These are phyloP conservation scores for Isaurus tuberculatus DNA, from an alignment of 92 coral and sea anemone species.

Conservation along the genomic window DNA sequence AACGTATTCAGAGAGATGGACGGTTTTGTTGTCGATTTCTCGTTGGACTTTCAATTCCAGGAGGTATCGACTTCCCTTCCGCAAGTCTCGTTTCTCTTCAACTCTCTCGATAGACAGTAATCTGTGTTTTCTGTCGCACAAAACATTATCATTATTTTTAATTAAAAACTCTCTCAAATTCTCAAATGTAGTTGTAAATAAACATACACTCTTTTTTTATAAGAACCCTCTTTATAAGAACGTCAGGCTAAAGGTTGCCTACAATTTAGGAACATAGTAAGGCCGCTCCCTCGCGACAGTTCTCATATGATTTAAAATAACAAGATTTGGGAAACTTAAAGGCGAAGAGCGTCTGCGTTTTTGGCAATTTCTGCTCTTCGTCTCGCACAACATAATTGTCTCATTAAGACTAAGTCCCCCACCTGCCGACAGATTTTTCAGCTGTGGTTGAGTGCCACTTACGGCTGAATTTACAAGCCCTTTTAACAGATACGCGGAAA, in stretches of 20 bases:
- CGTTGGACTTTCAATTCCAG: constrained; percentile 50
- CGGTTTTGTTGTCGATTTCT: constrained; percentile 24
- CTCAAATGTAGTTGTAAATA: too few species aligned
- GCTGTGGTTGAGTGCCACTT: constrained; percentile 3
- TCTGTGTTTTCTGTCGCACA: constrained; percentile 36
- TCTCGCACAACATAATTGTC: too few species aligned
- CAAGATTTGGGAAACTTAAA: background rate
- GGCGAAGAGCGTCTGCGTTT: background rate
- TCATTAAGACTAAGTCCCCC: background rate
- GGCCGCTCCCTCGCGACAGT: background rate
- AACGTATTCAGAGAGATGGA: constrained; percentile 58
- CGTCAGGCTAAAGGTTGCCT: too few species aligned
- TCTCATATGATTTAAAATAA: background rate
- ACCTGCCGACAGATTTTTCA: constrained; percentile 1
- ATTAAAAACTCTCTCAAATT: too few species aligned
- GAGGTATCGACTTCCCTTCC: constrained; percentile 43
- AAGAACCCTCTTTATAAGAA: too few species aligned
- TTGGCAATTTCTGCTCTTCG: background rate
- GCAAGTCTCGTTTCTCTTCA: constrained; percentile 41
- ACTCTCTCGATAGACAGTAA: constrained; percentile 37
- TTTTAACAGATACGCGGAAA: background rate
- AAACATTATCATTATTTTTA: too few species aligned
- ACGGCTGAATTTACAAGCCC: background rate
- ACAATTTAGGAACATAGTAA: too few species aligned
- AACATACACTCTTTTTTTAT: too few species aligned